A percentile compares a stretch with the other conserved stretches of the same genome.
Conservation (phyloP, 1,140 invertebrate species). For the Dolichoris vasculosae region DNA sequence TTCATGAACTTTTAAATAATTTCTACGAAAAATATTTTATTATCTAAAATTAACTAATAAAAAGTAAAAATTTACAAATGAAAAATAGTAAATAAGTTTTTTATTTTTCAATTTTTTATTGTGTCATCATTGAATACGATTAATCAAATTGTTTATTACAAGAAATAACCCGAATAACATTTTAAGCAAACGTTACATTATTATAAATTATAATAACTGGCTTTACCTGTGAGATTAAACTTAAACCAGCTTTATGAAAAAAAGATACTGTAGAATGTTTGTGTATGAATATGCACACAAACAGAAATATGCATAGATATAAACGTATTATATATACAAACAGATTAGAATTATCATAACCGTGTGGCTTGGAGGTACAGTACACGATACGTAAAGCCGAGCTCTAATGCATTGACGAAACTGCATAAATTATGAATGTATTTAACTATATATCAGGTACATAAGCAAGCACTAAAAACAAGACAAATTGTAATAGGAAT, state of each 20-base stretch:
- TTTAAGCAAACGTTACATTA: not conserved
- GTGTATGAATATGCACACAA: conserved; percentile 41
- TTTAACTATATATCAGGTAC: conserved; percentile 70
- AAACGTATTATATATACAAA: conserved; percentile 8
- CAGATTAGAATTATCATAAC: conserved; percentile 62
- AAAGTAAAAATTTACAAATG: too few relatives aligned
- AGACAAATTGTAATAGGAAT: too few relatives aligned
- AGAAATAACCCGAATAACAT: not conserved
- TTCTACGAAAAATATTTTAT: too few relatives aligned
- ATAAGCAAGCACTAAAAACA: conserved; percentile 44
- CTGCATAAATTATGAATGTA: conserved; percentile 70
- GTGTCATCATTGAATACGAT: not conserved
- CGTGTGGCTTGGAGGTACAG: not conserved
- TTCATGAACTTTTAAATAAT: too few relatives aligned
- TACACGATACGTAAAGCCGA: too few relatives aligned
- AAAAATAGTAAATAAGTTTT: too few relatives aligned
- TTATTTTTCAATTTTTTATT: not conserved
- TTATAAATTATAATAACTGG: conserved; percentile 27
- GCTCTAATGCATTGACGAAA: conserved; percentile 59
- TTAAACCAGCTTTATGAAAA: conserved; percentile 18
- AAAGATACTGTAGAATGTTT: not conserved
- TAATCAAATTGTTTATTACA: not conserved
- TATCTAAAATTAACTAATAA: too few relatives aligned
- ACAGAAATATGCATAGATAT: not conserved
- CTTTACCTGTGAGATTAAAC: not conserved